Evolutionary conservation across 2,113 vertebrate genomes (phyloP), one percentile per base, ranked within the genome.

Genomic region (Erythrolamprus reginae): DNA sequence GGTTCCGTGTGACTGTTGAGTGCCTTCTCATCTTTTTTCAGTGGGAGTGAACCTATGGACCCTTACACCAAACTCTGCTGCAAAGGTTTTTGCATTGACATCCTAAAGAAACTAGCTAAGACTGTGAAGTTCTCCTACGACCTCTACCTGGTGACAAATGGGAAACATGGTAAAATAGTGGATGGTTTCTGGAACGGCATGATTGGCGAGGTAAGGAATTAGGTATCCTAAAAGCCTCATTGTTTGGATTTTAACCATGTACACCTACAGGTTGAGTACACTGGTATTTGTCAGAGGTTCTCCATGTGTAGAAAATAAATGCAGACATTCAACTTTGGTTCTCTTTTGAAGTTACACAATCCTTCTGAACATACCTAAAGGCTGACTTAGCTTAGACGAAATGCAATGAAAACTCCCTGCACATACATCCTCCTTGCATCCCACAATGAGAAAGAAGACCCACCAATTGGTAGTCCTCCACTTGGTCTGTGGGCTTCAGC

Each of bases 11-110:
- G 87, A 10, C 56, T 51, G 77, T 28, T 9, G 28, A 87, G 87
- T 52, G 7, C 65, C 56, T 0, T 52, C 88, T 65, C 55, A 91
- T 0, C 12, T 24, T 33, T 19, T 94, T 93, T 82, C 94, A 96
- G 95, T 50, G 90, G 89, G 0, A 91, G 96, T 0, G 93, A 96
- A 3, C 95, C 97, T 0, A 90, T 97, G 0, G 98, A 99, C 91
- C 98, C 99, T 5, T 99, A 99, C 96, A 98, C 98, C 50, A 99
- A 99, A 92, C 97, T 99, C 65, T 99, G 99, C 96, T 99, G 99
- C 93, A 99, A 99, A 95, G 99, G 99, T 23, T 99, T 99, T 97
- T 99, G 99, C 96, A 99, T 99, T 0, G 99, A 99, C 96, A 99
- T 99, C 95, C 97, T 99, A 91, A 99, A 99, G 97, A 99, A 99